Percentiles rank a stretch among this genome's conserved stretches.
These are phyloP conservation scores for Trematomus bernacchii DNA, from an alignment of 2,797 vertebrate species.

Conservation along the genomic window DNA sequence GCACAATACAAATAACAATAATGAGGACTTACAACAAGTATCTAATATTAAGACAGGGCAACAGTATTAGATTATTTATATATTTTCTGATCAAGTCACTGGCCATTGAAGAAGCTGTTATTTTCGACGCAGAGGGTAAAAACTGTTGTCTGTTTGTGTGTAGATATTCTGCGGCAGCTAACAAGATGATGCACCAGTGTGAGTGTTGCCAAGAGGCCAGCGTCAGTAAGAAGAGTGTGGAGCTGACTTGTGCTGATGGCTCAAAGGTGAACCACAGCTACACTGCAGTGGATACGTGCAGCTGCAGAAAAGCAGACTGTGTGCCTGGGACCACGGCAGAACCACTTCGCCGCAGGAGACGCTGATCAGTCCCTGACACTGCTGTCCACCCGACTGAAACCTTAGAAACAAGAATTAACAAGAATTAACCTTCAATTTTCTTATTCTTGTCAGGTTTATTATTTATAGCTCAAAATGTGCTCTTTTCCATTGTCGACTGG, in stretches of 20 bases:
- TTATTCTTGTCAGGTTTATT: conserved; percentile 6
- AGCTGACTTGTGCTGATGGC: conserved; percentile 82
- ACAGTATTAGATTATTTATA: background rate
- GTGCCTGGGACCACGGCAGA: fast-evolving
- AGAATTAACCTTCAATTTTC: background rate
- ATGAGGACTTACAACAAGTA: background rate
- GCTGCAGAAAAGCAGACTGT: conserved; percentile 76
- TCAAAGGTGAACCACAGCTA: conserved; percentile 78
- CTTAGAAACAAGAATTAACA: background rate
- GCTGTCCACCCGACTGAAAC: background rate
- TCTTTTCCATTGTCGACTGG: conserved; percentile 15
- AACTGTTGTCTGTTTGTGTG: background rate
- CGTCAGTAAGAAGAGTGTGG: conserved; percentile 77
- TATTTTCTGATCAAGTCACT: background rate
- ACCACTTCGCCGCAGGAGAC: conserved; percentile 39
- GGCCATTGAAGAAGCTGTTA: background rate
- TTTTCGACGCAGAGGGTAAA: background rate
- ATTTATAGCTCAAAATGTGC: conserved; percentile 22
- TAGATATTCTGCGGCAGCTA: conserved; percentile 88
- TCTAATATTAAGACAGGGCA: background rate
- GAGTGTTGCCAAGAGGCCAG: conserved; percentile 89
- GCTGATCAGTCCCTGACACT: conserved; percentile 28
- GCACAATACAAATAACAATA: background rate
- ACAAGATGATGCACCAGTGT: conserved; percentile 84
- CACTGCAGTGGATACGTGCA: conserved; percentile 82